Conservation (phyloP, 2,113 vertebrate genomes). For the Marcusenius ussheri region DNA sequence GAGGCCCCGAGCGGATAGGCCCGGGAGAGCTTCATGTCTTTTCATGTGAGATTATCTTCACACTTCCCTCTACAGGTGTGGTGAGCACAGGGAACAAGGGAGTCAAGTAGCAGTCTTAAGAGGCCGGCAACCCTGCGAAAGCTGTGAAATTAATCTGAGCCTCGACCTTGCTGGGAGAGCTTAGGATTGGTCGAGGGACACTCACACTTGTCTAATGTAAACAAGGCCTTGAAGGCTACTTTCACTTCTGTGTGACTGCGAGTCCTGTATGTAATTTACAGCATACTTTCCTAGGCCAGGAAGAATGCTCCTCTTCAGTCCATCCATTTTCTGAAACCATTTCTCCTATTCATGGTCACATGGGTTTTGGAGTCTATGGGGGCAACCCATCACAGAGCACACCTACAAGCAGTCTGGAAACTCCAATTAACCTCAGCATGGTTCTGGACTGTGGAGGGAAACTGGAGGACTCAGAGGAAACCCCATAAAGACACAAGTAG, state of each 20-base stretch:
- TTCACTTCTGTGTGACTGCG: neutral
- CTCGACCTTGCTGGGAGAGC: neutral
- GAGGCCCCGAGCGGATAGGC: neutral
- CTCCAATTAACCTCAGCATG: neutral
- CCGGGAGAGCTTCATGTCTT: neutral
- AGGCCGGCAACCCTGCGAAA: neutral
- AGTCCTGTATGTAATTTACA: neutral
- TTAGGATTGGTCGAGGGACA: no score
- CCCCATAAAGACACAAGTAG: neutral
- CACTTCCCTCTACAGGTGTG: neutral
- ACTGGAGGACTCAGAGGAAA: neutral
- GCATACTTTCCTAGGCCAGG: neutral
- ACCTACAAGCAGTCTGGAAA: neutral
- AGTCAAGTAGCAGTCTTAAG: neutral
- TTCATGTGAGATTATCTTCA: neutral
- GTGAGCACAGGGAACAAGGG: neutral
- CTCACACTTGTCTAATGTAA: neutral
- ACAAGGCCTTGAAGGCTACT: neutral
- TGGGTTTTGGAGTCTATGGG: neutral
- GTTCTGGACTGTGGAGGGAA: neutral
- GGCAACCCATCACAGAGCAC: neutral
- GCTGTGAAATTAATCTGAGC: neutral
- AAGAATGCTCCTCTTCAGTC: neutral
- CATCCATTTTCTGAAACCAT: neutral
- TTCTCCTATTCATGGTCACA: neutral